These are phyloP conservation scores for Furcifer pardalis DNA, from an alignment of 2,797 vertebrate species.

Conservation along the genomic window DNA sequence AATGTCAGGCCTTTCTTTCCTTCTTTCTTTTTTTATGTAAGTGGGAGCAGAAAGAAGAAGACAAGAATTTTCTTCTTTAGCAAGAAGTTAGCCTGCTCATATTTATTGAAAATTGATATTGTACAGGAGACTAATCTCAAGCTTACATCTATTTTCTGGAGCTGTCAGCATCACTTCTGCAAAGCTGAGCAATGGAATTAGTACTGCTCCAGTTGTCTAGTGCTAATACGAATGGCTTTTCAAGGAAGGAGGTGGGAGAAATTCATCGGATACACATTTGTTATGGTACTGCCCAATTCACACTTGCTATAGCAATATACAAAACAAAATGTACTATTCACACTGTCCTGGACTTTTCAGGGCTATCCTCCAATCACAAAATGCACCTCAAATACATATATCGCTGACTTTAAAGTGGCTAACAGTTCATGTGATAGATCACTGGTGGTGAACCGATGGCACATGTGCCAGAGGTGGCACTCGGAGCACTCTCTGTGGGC, in stretches of 20 bases:
- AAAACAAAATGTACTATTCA: not conserved
- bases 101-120: constrained; percentile 67
- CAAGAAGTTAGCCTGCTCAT: constrained; percentile 54
- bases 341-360: not conserved
- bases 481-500: no score
- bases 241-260: not conserved
- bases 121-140: constrained; percentile 54
- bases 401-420: no score
- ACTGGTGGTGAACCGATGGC: no score
- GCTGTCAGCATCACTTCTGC: constrained; percentile 8
- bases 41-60: not conserved
- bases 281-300: no score
- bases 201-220: not conserved
- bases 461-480: no score
- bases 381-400: no score
- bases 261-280: not conserved
- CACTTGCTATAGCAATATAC: not conserved
- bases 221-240: not conserved
- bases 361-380: not conserved
- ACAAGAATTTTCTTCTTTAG: constrained; percentile 70
- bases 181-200: constrained; percentile 7
- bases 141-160: constrained; percentile 47
- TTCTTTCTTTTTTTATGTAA: constrained; percentile 71
- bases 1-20: constrained; percentile 77
- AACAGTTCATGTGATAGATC: no score